phyloP scores from a whole-genome alignment of 2,888 invertebrate genomes.

The Diloba caeruleocephala region DNA sequence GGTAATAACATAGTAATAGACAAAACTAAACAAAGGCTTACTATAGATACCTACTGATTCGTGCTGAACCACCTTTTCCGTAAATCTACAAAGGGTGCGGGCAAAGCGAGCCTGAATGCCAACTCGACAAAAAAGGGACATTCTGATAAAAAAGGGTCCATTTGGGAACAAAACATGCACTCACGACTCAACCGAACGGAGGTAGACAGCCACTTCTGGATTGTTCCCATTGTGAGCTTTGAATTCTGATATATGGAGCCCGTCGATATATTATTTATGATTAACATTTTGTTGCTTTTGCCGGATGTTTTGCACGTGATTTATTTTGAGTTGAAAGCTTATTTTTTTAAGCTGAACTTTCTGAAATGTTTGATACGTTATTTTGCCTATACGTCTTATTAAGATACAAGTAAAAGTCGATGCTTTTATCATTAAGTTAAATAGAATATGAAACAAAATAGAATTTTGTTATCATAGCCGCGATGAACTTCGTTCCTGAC shows the following conservation, averaged over 20 bases:
- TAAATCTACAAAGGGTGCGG: constrained; percentile 28
- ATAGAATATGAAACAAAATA: no score
- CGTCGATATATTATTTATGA: constrained; percentile 43
- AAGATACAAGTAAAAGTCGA: no score
- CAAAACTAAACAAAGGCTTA: background rate
- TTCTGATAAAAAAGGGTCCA: constrained; percentile 49
- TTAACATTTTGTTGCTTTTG: constrained; percentile 17
- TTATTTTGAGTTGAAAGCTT: background rate
- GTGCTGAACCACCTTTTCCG: constrained; percentile 9
- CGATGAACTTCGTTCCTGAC: no score
- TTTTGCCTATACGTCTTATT: no score
- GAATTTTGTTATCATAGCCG: no score
- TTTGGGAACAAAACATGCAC: constrained; percentile 47
- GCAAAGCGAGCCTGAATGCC: constrained; percentile 15
- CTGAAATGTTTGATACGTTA: no score
- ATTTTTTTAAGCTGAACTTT: no score
- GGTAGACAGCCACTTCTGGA: constrained; percentile 5
- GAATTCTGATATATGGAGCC: constrained; percentile 26
- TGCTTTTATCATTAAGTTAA: no score
- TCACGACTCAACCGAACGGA: constrained; percentile 21
- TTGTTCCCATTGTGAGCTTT: constrained; percentile 30
- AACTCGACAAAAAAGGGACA: constrained; percentile 48
- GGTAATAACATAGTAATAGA: no score
- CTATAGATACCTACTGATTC: constrained; percentile 30
- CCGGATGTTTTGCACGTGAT: background rate